A percentile compares a stretch with the other conserved stretches of the same genome.
phyloP scores from a whole-genome alignment of 2,797 vertebrate species.

The Heterohyrax brucei region DNA sequence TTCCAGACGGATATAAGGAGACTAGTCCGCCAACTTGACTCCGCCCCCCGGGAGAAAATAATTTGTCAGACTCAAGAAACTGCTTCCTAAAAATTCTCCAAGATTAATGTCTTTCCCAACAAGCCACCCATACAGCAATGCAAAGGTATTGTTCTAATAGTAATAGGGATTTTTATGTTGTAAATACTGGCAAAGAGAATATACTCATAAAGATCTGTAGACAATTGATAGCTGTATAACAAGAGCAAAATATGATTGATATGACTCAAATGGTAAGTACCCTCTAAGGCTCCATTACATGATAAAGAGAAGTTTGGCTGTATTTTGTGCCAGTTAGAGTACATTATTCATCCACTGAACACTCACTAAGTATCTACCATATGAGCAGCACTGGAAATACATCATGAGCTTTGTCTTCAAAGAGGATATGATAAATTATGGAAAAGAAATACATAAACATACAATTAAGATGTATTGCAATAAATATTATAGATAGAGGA shows the following conservation, averaged over 20 bases:
- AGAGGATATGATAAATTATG: neutral
- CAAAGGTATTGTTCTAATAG: neutral
- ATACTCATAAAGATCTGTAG: neutral
- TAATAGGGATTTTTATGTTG: neutral
- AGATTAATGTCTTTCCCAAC: neutral
- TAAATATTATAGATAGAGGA: neutral
- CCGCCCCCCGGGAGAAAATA: neutral
- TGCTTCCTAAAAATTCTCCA: neutral
- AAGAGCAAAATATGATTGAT: neutral
- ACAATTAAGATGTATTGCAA: neutral
- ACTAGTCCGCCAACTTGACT: too few species aligned
- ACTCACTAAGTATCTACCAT: neutral
- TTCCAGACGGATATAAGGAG: too few species aligned
- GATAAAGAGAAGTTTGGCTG: neutral
- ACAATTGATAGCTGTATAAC: neutral
- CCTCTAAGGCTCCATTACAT: neutral
- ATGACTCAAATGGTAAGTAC: neutral
- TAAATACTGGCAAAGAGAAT: constrained; percentile 34
- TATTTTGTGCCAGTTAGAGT: neutral
- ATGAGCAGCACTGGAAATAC: neutral
- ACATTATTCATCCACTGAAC: neutral
- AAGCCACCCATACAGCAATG: neutral
- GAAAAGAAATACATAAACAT: neutral
- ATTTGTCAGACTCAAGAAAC: neutral
- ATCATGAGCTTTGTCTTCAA: neutral